phyloP scores from a whole-genome alignment of 92 coral and sea anemone genomes.

The Zoanthus sociatus region DNA sequence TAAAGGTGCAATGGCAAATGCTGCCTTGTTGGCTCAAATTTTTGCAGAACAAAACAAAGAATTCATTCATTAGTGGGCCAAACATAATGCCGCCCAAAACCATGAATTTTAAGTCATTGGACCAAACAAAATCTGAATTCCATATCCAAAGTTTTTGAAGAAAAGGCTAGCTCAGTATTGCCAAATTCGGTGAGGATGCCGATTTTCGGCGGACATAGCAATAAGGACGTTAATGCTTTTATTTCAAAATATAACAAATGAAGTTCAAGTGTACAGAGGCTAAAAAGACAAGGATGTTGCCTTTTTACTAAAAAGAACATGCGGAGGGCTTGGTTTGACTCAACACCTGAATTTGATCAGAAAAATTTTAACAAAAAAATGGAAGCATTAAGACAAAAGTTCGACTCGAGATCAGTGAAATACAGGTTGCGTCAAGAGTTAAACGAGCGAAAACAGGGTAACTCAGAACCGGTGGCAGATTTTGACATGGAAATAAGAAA shows the following conservation, averaged over 20 bases:
- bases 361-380: background rate
- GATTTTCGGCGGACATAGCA: constrained; percentile 11
- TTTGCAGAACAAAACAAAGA: constrained; percentile 23
- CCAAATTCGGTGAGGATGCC: constrained; percentile 23
- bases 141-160: constrained; percentile 1
- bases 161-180: background rate
- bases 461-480: constrained; percentile 16
- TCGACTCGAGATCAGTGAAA: constrained; percentile 1
- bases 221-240: constrained; percentile 8
- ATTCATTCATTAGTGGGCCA: background rate
- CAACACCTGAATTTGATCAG: background rate
- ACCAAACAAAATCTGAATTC: background rate
- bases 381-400: constrained; percentile 16
- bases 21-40: constrained; percentile 1
- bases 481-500: constrained; percentile 11
- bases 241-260: constrained; percentile 15
- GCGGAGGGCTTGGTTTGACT: constrained; percentile 16
- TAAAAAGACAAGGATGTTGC: constrained; percentile 9
- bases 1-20: background rate
- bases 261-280: constrained; percentile 4
- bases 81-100: constrained; percentile 3
- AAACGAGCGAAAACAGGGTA: constrained; percentile 27
- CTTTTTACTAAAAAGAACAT: background rate
- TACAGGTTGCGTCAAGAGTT: constrained; percentile 12
- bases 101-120: constrained; percentile 12